phyloP scores from a whole-genome alignment of 2,888 invertebrate species.

The Agrotis puta region DNA sequence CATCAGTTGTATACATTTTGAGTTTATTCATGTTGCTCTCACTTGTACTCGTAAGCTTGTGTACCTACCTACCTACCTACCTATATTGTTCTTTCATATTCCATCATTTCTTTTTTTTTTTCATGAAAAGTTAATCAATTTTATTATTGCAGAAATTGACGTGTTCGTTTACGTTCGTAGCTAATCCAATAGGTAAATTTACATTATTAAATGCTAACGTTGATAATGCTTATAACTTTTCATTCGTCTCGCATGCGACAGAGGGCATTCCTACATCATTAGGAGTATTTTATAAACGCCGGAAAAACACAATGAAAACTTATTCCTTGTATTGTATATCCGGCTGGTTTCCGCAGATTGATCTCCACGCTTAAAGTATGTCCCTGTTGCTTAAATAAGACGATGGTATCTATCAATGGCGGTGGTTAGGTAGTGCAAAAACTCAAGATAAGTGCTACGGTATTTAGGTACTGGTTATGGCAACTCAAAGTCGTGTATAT shows the following conservation, averaged over 20 bases:
- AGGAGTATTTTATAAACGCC: neutral
- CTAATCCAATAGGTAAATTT: constrained; percentile 29
- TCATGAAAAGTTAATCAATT: constrained; percentile 28
- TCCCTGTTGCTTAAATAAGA: neutral
- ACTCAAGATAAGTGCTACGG: no score
- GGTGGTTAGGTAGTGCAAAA: neutral
- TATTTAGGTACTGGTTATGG: neutral
- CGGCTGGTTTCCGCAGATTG: neutral
- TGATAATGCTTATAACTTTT: constrained; percentile 27
- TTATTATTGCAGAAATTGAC: constrained; percentile 32
- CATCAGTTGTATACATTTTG: constrained; percentile 35
- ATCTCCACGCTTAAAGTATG: no score
- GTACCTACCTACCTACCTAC: neutral
- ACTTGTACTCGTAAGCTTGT: neutral
- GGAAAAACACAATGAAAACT: neutral
- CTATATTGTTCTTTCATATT: constrained; percentile 6
- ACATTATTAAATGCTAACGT: constrained; percentile 38
- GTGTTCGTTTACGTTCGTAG: constrained; percentile 36
- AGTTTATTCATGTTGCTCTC: constrained; percentile 15
- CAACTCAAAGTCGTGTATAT: neutral
- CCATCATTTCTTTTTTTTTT: constrained; percentile 6
- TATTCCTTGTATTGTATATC: neutral
- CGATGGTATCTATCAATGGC: neutral
- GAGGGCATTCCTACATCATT: neutral
- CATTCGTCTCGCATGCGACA: constrained; percentile 27